Base-by-base conservation (phyloP, 37 sponge, comb jelly and placozoan species). In the Oscarella lobularis region DNA sequence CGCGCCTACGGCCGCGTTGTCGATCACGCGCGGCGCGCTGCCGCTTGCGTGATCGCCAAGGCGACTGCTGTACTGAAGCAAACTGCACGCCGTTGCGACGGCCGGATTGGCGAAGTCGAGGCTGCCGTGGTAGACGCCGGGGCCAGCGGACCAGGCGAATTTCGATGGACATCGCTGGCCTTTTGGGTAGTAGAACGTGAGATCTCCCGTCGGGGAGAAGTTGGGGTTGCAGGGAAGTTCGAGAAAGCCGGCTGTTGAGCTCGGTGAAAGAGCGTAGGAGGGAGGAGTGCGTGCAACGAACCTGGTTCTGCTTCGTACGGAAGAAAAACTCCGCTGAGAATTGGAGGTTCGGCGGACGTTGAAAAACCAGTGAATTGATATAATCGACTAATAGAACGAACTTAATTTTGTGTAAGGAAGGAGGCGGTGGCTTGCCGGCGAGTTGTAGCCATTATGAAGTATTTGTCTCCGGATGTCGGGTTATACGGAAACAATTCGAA, bases 331-430 rank as follows among this genome's bases (percentile, higher is more conserved):
- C 83, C 75, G 3, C 31, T 30, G 38, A 87, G 81, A 36, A 72
- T 68, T 9, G 84, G 81, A 4, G 74, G 20, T 2, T 84, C 83
- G 35, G 67, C 66, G 3, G 38, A 72, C 36, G 40, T 67, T 0
- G 77, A 65, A 3, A 32, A 33, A 1, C 92, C 96, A 70, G 88
- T 86, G 79, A 91, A 94, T 75, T 94, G 95, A 74, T 90, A 94
- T 0, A 94, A 84, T 29, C 91, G 76, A 31, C 77, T 75, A 70
- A n/a, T n/a, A n/a, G n/a, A n/a, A n/a, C n/a, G n/a, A 48, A 48
- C 9, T 48, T 27, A 48, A 48, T 48, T 48, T 27, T 27, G 60
- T 48, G 20, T 48, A 48, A n/a, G n/a, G n/a, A n/a, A n/a, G n/a
- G n/a, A n/a, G n/a, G n/a, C n/a, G 6, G 38, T 73, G 27, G 5